Percentiles rank a stretch among this genome's conserved stretches.
phyloP scores from a whole-genome alignment of 2,113 vertebrate species.

The Phocoena sinus region DNA sequence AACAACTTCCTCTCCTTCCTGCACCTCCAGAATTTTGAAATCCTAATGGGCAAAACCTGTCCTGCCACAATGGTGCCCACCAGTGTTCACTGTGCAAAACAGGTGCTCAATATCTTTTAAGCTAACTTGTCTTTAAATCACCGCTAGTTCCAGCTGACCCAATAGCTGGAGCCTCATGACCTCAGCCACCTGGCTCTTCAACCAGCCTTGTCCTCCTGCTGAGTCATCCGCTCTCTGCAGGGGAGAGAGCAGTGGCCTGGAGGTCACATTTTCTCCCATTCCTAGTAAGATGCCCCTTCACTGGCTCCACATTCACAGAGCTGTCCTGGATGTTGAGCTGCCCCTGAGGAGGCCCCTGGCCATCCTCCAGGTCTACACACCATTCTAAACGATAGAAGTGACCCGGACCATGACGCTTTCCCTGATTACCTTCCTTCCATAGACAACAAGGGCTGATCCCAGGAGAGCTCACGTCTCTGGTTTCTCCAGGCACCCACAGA shows the following conservation, averaged over 20 bases:
- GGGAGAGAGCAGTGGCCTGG: not conserved
- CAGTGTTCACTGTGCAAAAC: not conserved
- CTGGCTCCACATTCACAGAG: fast-evolving
- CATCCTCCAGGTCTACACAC: not conserved
- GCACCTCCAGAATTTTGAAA: not conserved
- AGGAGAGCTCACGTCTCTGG: not conserved
- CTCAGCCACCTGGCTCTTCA: not conserved
- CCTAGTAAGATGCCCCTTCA: too few relatives aligned
- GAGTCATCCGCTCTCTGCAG: not conserved
- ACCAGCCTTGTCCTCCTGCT: not conserved
- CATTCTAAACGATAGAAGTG: not conserved
- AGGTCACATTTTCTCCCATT: not conserved
- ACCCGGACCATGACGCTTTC: not conserved
- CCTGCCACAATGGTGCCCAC: not conserved
- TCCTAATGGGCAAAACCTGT: not conserved
- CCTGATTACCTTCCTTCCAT: not conserved
- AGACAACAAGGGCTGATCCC: not conserved
- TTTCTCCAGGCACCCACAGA: not conserved
- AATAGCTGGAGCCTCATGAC: fast-evolving
- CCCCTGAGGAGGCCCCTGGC: not conserved
- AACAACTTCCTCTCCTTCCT: not conserved
- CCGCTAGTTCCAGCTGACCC: not conserved
- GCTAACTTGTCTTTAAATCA: not conserved
- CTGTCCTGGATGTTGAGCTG: not conserved
- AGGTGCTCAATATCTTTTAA: not conserved